Evolutionary conservation across 2,797 vertebrate genomes (phyloP), one percentile per base, ranked within the genome.

Genomic region (Octomys mimax): DNA sequence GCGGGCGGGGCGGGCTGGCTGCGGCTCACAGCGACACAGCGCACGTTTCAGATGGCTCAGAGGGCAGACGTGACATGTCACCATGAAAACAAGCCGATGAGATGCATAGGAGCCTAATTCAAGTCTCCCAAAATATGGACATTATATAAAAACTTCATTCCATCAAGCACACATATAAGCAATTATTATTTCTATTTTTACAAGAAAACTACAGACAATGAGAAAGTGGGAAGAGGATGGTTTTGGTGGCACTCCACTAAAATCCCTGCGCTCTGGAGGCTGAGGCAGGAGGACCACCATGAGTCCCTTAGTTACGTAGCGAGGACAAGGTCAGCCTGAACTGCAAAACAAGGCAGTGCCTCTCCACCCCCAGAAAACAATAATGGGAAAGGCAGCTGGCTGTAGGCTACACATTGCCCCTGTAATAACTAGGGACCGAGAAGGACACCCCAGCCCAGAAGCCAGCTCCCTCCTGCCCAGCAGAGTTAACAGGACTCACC

Each of bases 391-490:
- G 26, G 57, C 11, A 57, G 7, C 13, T 8, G 21, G 21, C 28
- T n/a, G 7, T 49, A 6, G 10, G 12, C 2, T 26, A 9, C 1
- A 19, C 39, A 18, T 46, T 4, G 28, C 52, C 22, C 10, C 2
- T 16, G 61, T 54, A 54, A n/a, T 0, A 1, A 8, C 1, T 75
- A 1, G 0, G 36, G 81, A 18, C 22, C 16, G 6, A 19, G 16
- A 31, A n/a, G 66, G 6, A 39, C 18, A 18, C 52, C 42, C 75
- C 66, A 3, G 62, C 28, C 6, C 14, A 31, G 19, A 4, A 13
- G 39, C 36, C 2, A 1, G 10, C 7, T 3, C n/a, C 1, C 62
- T 39, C 77, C 3, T 8, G 12, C 2, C 21, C 22, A n/a, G 22
- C 1, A 3, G 16, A 11, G 21, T 13, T 3, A 49, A 57, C 0